Evolutionary conservation across 2,797 vertebrate genomes (phyloP).

Genomic region (Merluccius polli): DNA sequence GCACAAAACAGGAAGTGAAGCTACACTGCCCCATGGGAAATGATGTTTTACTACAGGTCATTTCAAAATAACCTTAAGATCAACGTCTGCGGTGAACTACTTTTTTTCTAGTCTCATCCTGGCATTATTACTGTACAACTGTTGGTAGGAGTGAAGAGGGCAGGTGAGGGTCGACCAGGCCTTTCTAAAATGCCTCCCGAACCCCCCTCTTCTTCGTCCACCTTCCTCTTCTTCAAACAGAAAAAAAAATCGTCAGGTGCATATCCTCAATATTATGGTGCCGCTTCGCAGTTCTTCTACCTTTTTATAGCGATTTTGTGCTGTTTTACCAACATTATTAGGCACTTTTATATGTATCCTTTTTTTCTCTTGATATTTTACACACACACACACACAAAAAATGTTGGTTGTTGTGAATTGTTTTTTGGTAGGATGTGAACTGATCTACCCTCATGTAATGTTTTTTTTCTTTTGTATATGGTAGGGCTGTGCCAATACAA

Average conservation of each 20-base stretch:
- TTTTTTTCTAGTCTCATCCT: slow-evolving; percentile 70
- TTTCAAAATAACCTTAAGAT: slow-evolving; percentile 65
- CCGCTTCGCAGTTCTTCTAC: slow-evolving; percentile 81
- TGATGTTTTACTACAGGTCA: slow-evolving; percentile 77
- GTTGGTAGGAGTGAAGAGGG: slow-evolving; percentile 46
- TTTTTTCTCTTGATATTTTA: slow-evolving; percentile 61
- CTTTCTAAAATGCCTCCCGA: slow-evolving; percentile 37
- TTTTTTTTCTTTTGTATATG: slow-evolving; percentile 79
- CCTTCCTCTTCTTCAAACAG: slow-evolving; percentile 51
- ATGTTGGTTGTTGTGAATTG: slow-evolving; percentile 69
- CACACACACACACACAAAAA: slow-evolving; percentile 21
- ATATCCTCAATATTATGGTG: slow-evolving; percentile 76
- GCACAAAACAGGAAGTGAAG: slow-evolving; percentile 70
- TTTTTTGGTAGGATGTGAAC: slow-evolving; percentile 76
- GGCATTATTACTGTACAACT: slow-evolving; percentile 81
- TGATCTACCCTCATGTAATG: slow-evolving; percentile 73
- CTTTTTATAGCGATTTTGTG: slow-evolving; percentile 81
- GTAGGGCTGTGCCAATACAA: slow-evolving; percentile 82
- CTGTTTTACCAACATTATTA: slow-evolving; percentile 79
- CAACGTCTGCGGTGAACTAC: slow-evolving; percentile 77
- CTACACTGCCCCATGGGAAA: slow-evolving; percentile 73
- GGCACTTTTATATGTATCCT: slow-evolving; percentile 80
- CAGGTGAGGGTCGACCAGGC: slow-evolving; percentile 37
- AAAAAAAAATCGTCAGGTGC: slow-evolving; percentile 71
- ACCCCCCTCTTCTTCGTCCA: slow-evolving; percentile 52